Evolutionary conservation across 2,797 vertebrate species (phyloP).

Genomic region (Arctocebus calabarensis): DNA sequence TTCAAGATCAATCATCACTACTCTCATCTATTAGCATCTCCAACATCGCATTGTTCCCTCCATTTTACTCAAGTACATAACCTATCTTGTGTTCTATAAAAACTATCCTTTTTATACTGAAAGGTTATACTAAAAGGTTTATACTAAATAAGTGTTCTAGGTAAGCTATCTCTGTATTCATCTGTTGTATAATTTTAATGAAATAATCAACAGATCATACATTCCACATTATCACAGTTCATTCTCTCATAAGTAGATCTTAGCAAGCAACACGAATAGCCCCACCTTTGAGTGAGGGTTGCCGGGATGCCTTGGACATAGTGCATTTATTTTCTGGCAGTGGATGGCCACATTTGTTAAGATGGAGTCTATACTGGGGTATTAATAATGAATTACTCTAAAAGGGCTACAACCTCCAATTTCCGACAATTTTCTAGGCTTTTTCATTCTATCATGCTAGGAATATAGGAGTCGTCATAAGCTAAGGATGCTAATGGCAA

Average conservation of each 20-base stretch:
- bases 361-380: background rate
- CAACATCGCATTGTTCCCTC: background rate
- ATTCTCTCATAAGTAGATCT: conserved; percentile 10
- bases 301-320: background rate
- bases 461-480: background rate
- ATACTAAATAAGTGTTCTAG: background rate
- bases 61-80: background rate
- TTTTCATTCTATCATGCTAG: background rate
- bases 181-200: background rate
- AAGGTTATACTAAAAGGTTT: too few species aligned
- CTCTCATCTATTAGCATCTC: conserved; percentile 16
- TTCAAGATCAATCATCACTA: conserved; percentile 24
- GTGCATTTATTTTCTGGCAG: background rate
- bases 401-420: background rate
- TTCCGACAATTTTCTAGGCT: background rate
- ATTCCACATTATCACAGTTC: background rate
- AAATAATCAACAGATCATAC: background rate
- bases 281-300: background rate
- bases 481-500: background rate
- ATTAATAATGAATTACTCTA: background rate
- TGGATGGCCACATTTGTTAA: background rate
- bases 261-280: background rate
- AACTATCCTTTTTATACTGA: background rate
- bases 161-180: background rate
- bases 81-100: conserved; percentile 2